Base-by-base conservation (phyloP, 2,888 invertebrate species). In the Leistus spinibarbis region DNA sequence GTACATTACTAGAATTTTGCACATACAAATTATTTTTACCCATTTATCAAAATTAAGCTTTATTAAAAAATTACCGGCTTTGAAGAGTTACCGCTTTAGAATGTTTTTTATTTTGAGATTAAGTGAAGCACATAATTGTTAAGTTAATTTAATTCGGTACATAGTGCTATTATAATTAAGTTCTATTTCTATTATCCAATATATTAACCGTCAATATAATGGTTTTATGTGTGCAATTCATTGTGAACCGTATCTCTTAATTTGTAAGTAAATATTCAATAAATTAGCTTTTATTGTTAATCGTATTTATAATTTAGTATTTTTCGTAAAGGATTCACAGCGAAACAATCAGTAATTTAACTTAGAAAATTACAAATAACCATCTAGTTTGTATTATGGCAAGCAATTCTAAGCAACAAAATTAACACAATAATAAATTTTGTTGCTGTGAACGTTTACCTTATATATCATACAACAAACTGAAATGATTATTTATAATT, bases 141-240 rank as follows among this genome's bases (percentile, higher is more conserved):
- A 19, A 57, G 20, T 57, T 20, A 20, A 20, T 57, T 20, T 60
- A 60, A 60, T 60, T 60, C 13, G 19, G 20, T 60, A 60, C 60
- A 20, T 20, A 60, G 40, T 40, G 1, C n/a, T n/a, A n/a, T n/a
- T n/a, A n/a, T 60, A 60, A 69, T 57, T 69, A 27, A 69, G 54
- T 68, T 0, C 54, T 24, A 68, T 53, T 53, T 7, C 7, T 10
- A 53, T 53, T 10, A 53, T 10, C 10, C 10, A 10, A 7, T 10
- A 53, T 10, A 10, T 10, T 53, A 56, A n/a, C 4, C 17, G 10
- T n/a, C 57, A 57, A 19, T 57, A 19, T 57, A n/a, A 57, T 57
- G 7, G 20, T 57, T 17, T 19, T 57, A 57, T 57, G 57, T 20
- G 20, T 17, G 17, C 17, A 57, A 57, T 20, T 17, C 57, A 57